Evolutionary conservation across 2,797 vertebrate genomes (phyloP).

Genomic region (Chaunax sp.): DNA sequence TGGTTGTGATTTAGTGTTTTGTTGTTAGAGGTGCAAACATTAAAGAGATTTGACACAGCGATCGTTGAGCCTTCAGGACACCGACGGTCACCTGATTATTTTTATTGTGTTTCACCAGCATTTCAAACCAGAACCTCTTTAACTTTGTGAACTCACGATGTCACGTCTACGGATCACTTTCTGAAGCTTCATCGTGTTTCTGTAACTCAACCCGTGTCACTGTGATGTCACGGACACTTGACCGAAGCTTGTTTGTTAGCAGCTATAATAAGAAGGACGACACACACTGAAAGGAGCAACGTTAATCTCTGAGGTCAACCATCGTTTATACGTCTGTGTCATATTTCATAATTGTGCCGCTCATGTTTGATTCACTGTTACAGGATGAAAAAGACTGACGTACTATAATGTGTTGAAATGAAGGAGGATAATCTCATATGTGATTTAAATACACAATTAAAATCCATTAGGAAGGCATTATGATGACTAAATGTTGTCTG

Average conservation of each 20-base stretch:
- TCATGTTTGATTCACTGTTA: background rate
- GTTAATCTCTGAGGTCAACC: background rate
- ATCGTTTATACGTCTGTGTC: background rate
- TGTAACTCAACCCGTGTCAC: too few relatives aligned
- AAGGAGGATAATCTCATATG: background rate
- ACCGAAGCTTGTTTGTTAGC: background rate
- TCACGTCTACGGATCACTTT: too few relatives aligned
- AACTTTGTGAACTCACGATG: background rate
- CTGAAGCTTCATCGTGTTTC: too few relatives aligned
- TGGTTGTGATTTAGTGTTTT: too few relatives aligned
- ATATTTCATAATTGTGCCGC: background rate
- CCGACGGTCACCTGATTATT: too few relatives aligned
- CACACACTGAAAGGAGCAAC: background rate
- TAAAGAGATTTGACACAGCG: too few relatives aligned
- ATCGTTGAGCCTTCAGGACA: too few relatives aligned
- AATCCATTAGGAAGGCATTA: background rate
- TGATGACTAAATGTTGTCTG: background rate
- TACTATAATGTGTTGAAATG: constrained; percentile 1
- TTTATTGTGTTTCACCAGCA: background rate
- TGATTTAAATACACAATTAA: background rate
- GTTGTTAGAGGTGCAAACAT: background rate
- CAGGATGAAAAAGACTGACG: background rate
- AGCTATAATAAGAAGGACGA: background rate
- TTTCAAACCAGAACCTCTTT: constrained; percentile 13
- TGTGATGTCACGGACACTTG: background rate